These are phyloP conservation scores for Aspidoscelis tigris DNA, from an alignment of 2,113 vertebrate genomes.

Conservation along the genomic window DNA sequence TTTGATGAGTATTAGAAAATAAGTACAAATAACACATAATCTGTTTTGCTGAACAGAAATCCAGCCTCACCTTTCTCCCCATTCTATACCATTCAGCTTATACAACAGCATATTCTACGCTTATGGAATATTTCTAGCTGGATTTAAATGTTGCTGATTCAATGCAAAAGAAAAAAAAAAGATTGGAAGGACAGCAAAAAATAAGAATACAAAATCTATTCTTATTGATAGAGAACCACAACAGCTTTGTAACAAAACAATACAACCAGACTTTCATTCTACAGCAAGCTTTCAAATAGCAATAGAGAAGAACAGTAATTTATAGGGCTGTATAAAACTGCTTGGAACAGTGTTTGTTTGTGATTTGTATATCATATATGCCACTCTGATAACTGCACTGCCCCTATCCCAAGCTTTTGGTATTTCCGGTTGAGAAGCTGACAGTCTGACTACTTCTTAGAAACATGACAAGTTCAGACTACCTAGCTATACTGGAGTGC, in stretches of 20 bases:
- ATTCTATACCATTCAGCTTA: background rate
- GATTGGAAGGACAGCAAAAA: background rate
- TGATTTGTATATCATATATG: too few species aligned
- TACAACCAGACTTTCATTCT: slow-evolving; percentile 8
- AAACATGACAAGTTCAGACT: too few species aligned
- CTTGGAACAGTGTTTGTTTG: too few species aligned
- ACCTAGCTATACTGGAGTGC: too few species aligned
- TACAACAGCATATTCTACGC: too few species aligned
- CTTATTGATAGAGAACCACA: fast-evolving
- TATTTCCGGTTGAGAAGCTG: too few species aligned
- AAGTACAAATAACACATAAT: background rate
- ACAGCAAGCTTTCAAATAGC: background rate
- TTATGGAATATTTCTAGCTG: background rate
- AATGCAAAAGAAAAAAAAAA: background rate
- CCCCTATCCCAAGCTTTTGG: too few species aligned
- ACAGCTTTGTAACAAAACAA: fast-evolving
- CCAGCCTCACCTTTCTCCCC: background rate
- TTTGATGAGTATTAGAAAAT: too few species aligned
- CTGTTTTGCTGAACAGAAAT: background rate
- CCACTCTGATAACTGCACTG: too few species aligned
- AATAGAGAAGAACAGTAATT: background rate
- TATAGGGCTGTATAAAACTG: too few species aligned
- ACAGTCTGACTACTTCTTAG: too few species aligned
- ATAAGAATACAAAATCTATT: background rate
- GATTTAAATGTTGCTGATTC: background rate